Percentiles rank a stretch among this genome's conserved stretches.
Conservation (phyloP, 2,888 invertebrate genomes). For the Tipula confusa region DNA sequence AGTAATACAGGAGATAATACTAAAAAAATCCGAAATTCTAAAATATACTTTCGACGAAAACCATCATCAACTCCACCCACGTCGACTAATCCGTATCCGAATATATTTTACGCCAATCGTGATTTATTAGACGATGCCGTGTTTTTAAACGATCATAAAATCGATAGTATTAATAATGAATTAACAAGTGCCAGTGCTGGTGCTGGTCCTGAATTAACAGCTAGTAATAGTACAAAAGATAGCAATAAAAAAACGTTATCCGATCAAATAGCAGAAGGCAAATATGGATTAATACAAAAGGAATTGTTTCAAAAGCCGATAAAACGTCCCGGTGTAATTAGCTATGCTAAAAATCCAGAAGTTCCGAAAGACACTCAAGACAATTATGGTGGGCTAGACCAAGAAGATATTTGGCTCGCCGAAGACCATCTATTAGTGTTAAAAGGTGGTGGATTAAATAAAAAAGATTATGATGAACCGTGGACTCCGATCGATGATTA, state of each 20-base stretch:
- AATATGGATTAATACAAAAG: slow-evolving; percentile 82
- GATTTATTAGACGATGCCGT: slow-evolving; percentile 41
- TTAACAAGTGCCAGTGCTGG: slow-evolving; percentile 67
- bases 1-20: slow-evolving; percentile 36
- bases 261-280: slow-evolving; percentile 87
- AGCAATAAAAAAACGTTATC: slow-evolving; percentile 79
- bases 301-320: slow-evolving; percentile 69
- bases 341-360: slow-evolving; percentile 75
- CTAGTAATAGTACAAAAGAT: slow-evolving; percentile 49
- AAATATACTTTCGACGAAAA: slow-evolving; percentile 38
- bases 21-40: slow-evolving; percentile 36
- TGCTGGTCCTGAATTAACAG: slow-evolving; percentile 56
- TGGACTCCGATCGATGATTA: slow-evolving; percentile 85
- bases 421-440: slow-evolving; percentile 82
- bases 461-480: slow-evolving; percentile 50
- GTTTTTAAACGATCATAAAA: slow-evolving; percentile 46
- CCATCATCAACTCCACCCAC: slow-evolving; percentile 3
- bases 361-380: slow-evolving; percentile 74
- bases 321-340: slow-evolving; percentile 74
- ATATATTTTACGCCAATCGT: slow-evolving; percentile 36
- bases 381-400: slow-evolving; percentile 74
- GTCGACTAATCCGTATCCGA: background rate
- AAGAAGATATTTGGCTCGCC: slow-evolving; percentile 85
- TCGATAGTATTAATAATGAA: slow-evolving; percentile 59
- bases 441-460: slow-evolving; percentile 67